Percentiles rank a stretch among this genome's conserved stretches.
phyloP scores from a whole-genome alignment of 2,888 invertebrate genomes.

The Acrobasis consociella region DNA sequence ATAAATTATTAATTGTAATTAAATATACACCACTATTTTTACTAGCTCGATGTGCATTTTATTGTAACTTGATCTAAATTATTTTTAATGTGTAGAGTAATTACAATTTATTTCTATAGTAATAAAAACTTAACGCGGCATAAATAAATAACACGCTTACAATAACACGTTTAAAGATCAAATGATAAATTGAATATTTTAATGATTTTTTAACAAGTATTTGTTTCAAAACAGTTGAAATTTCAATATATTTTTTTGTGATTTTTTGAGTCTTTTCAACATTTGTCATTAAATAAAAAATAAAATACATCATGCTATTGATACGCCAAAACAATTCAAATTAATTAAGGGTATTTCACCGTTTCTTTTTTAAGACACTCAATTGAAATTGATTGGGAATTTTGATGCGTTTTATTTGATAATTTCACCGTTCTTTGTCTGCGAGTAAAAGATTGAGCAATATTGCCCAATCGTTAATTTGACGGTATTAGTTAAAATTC shows the following conservation, averaged over 20 bases:
- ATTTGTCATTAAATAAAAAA: too few relatives aligned
- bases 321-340: too few relatives aligned
- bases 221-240: too few relatives aligned
- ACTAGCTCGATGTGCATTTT: neutral
- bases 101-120: neutral
- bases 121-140: too few relatives aligned
- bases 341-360: too few relatives aligned
- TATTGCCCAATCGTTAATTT: constrained; percentile 16
- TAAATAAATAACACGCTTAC: too few relatives aligned
- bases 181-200: too few relatives aligned
- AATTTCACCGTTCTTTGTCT: neutral
- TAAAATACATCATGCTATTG: too few relatives aligned
- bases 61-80: neutral
- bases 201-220: too few relatives aligned
- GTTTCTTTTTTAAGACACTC: neutral
- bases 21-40: neutral
- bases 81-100: neutral
- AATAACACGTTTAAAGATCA: too few relatives aligned
- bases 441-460: neutral
- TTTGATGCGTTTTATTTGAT: constrained; percentile 1
- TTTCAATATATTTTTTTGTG: too few relatives aligned
- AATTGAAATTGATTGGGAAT: constrained; percentile 5
- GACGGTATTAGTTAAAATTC: constrained; percentile 21
- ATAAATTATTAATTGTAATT: neutral
- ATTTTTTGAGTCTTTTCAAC: too few relatives aligned